A percentile compares a stretch with the other conserved stretches of the same genome.
Conservation (phyloP, 2,888 invertebrate genomes). For the Hirtodrosophila duncani region DNA sequence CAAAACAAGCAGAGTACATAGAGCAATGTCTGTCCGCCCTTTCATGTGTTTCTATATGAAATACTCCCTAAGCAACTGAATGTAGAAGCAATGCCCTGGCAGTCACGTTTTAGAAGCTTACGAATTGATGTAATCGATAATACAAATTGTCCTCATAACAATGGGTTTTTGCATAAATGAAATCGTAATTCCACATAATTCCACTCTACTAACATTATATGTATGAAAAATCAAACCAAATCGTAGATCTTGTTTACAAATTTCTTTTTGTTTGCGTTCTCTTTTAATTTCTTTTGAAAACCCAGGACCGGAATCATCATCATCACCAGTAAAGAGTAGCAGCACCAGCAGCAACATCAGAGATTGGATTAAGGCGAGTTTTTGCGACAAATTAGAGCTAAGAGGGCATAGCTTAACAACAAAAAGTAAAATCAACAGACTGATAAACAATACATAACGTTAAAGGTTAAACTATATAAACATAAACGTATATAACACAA, state of each 20-base stretch:
- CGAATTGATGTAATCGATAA: too few relatives aligned
- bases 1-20: too few relatives aligned
- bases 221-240: too few relatives aligned
- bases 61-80: too few relatives aligned
- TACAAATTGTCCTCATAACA: too few relatives aligned
- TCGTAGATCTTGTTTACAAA: constrained; percentile 18
- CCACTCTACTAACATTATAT: too few relatives aligned
- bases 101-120: too few relatives aligned
- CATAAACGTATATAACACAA: constrained; percentile 66
- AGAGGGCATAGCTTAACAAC: constrained; percentile 57
- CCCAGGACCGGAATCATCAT: constrained; percentile 43
- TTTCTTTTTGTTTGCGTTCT: constrained; percentile 17
- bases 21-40: too few relatives aligned
- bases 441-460: constrained; percentile 76
- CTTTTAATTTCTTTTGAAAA: constrained; percentile 15
- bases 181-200: too few relatives aligned
- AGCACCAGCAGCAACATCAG: constrained; percentile 17
- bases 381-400: constrained; percentile 69
- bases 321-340: constrained; percentile 41
- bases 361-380: constrained; percentile 45
- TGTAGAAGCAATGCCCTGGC: too few relatives aligned
- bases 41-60: too few relatives aligned
- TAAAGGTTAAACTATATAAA: constrained; percentile 66
- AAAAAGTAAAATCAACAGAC: constrained; percentile 77
- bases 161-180: too few relatives aligned